A percentile compares a stretch with the other conserved stretches of the same genome.
Conservation (phyloP, 2,888 invertebrate species). For the Dione juno region DNA sequence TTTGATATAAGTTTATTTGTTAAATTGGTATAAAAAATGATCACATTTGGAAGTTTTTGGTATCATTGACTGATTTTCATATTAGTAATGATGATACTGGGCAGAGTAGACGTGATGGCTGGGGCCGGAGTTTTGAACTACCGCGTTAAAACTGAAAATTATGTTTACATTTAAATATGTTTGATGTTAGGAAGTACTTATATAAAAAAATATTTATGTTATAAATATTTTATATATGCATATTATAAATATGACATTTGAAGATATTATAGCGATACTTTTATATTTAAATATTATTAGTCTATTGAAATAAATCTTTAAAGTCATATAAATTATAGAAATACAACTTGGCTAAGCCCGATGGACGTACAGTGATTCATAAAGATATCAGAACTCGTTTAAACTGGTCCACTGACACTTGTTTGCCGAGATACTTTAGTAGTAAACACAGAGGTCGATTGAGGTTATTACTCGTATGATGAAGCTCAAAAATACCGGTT, state of each 20-base stretch:
- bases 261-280: too few species aligned
- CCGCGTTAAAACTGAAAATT: constrained; percentile 77
- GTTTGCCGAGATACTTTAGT: constrained; percentile 49
- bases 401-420: constrained; percentile 56
- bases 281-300: too few species aligned
- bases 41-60: constrained; percentile 29
- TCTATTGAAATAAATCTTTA: neutral
- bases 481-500: constrained; percentile 64
- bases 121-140: constrained; percentile 78
- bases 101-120: constrained; percentile 55
- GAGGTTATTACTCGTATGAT: constrained; percentile 71
- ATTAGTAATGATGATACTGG: constrained; percentile 39
- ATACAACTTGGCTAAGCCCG: neutral
- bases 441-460: constrained; percentile 56
- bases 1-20: neutral
- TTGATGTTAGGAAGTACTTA: too few species aligned
- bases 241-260: neutral
- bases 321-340: too few species aligned
- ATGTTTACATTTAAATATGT: neutral
- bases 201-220: too few species aligned
- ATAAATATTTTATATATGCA: neutral
- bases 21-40: constrained; percentile 21
- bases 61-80: neutral
- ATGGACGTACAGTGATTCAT: constrained; percentile 38
- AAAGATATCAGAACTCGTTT: constrained; percentile 54